A percentile compares a stretch with the other conserved stretches of the same genome.
Conservation (phyloP, 53 echinoderm and acorn worm species). For the Luidia sarsii region DNA sequence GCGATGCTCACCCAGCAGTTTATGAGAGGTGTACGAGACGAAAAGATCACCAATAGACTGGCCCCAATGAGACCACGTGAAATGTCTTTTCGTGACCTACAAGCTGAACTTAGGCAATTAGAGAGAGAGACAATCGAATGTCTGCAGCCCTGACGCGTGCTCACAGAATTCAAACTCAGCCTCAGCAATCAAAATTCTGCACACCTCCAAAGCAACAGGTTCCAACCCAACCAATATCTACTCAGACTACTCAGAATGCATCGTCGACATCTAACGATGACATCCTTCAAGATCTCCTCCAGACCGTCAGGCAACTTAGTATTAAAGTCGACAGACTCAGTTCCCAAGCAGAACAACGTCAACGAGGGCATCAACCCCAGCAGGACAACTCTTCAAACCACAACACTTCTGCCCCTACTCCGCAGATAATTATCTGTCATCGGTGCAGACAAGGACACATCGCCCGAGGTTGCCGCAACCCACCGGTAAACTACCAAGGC, state of each 20-base stretch:
- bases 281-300: neutral
- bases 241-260: neutral
- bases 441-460: constrained; percentile 13
- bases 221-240: neutral
- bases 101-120: constrained; percentile 11
- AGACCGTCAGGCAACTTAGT: neutral
- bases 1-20: constrained; percentile 18
- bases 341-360: neutral
- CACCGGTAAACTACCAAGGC: constrained; percentile 7
- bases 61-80: constrained; percentile 37
- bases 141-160: neutral
- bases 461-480: constrained; percentile 22
- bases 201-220: neutral
- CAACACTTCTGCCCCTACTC: neutral
- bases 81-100: neutral
- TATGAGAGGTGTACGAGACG: constrained; percentile 1
- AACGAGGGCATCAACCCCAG: neutral
- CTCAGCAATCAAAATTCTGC: neutral
- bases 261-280: neutral
- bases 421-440: neutral
- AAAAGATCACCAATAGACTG: constrained; percentile 10
- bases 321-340: neutral
- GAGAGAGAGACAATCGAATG: constrained; percentile 3
- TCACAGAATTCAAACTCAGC: neutral
- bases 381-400: neutral